Base-by-base conservation (phyloP, 2,113 vertebrate genomes). In the Phrynosoma blainvillii region DNA sequence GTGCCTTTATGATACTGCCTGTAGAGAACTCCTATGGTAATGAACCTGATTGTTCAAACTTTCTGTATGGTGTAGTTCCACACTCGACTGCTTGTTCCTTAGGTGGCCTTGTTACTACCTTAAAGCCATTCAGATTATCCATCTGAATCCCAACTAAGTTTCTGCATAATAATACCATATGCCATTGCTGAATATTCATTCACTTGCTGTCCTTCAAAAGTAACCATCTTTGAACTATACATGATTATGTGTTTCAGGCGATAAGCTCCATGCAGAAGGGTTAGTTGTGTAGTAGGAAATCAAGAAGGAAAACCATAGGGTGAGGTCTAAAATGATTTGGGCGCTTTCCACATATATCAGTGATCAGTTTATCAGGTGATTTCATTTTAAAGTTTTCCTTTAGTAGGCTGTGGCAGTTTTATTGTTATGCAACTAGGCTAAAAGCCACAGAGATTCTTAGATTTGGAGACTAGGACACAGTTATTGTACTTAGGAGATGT, bases 1-100 rank as follows among this genome's bases (percentile, higher is more conserved):
- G 96, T 97, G 96, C 96, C 96, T 97, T 96, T 90, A 84, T 0
- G 71, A 74, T 75, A 66, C 66, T 92, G 92, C 89, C 92, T 81
- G 86, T 66, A 25, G 86, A 92, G 78, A 6, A 91, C 85, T 90
- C 30, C 88, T 90, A 79, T 11, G 73, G 80, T 93, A 92, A 76
- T 54, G 91, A 94, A 89, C 74, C 92, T 79, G 12, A 16, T 78
- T 40, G 47, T 27, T 83, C 14, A 30, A 23, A 77, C 21, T 70
- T 78, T 84, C 21, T 68, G 2, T 56, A 1, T 83, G 23, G 40
- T 83, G 23, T 70, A 82, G 16, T 75, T 88, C 59, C 32, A 84
- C 52, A 30, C 5, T 1, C 20, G 36, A 42, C 32, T 56, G 25
- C 73, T 85, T 77, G 56, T 73, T 25, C 23, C 21, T 36, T 74